phyloP scores from a whole-genome alignment of 2,797 vertebrate species.

The Nyctalus aviator region DNA sequence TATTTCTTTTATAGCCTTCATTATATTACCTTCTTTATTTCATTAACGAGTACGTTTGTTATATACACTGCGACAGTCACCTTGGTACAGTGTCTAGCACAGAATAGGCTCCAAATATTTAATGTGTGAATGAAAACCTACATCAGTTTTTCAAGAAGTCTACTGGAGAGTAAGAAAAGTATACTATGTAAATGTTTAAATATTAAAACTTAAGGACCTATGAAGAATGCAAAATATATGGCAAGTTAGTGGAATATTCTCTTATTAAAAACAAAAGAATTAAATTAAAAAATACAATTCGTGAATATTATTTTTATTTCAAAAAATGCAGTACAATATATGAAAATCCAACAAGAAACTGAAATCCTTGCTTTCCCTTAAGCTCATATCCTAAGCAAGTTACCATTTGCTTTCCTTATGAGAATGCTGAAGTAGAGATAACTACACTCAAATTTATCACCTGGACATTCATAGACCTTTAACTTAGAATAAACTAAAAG shows the following conservation, averaged over 20 bases:
- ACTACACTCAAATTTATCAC: constrained; percentile 22
- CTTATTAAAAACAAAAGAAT: constrained; percentile 34
- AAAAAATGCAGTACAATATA: neutral
- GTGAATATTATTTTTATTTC: constrained; percentile 3
- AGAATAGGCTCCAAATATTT: constrained; percentile 11
- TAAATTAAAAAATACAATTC: neutral
- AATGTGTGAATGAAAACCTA: constrained; percentile 47
- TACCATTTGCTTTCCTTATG: neutral
- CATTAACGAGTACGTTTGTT: neutral
- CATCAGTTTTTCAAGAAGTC: neutral
- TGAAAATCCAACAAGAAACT: constrained; percentile 14
- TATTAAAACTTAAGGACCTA: constrained; percentile 28
- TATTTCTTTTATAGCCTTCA: constrained; percentile 1
- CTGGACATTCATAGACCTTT: neutral
- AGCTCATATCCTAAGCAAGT: neutral
- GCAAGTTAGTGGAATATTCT: constrained; percentile 28
- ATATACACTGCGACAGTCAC: neutral
- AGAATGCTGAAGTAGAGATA: neutral
- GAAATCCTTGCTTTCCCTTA: constrained; percentile 6
- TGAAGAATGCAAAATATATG: neutral
- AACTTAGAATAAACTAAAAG: constrained; percentile 49
- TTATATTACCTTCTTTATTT: constrained; percentile 22
- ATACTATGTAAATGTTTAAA: constrained; percentile 15
- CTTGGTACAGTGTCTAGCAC: neutral
- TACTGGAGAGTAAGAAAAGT: constrained; percentile 9